Percentiles rank a stretch among this genome's conserved stretches.
Conservation (phyloP, 2,113 vertebrate species). For the Cheirogaleus medius region DNA sequence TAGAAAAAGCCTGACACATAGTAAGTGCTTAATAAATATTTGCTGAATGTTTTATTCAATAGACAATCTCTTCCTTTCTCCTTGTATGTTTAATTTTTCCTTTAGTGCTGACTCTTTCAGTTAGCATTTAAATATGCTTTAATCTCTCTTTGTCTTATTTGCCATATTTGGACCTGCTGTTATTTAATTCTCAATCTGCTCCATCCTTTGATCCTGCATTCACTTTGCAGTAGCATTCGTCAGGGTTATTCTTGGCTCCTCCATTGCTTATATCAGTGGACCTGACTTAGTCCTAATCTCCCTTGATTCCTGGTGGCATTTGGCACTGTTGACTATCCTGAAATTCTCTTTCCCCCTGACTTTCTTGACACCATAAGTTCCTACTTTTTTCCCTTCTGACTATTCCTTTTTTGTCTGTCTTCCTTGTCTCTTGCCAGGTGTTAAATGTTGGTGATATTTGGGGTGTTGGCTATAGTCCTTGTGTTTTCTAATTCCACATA, state of each 20-base stretch:
- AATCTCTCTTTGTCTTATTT: not conserved
- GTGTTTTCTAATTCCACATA: not conserved
- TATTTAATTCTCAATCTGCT: not conserved
- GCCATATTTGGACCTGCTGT: not conserved
- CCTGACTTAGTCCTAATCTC: not conserved
- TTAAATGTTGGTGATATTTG: not conserved
- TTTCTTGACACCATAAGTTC: not conserved
- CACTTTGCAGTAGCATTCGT: no score
- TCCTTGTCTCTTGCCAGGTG: not conserved
- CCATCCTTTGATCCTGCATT: not conserved
- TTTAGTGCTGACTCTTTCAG: not conserved
- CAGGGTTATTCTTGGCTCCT: not conserved
- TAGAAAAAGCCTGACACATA: not conserved
- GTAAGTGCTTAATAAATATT: not conserved
- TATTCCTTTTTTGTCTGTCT: not conserved
- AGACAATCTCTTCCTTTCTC: not conserved
- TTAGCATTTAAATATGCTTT: not conserved
- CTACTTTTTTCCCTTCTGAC: not conserved
- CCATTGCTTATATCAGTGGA: not conserved
- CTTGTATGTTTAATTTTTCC: not conserved
- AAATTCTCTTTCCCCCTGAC: not conserved
- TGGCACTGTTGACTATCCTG: not conserved
- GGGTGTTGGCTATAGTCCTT: not conserved
- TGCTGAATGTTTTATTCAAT: not conserved
- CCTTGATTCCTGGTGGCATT: not conserved